Base-by-base conservation (phyloP, 2,888 invertebrate species). In the Therioaphis trifolii region DNA sequence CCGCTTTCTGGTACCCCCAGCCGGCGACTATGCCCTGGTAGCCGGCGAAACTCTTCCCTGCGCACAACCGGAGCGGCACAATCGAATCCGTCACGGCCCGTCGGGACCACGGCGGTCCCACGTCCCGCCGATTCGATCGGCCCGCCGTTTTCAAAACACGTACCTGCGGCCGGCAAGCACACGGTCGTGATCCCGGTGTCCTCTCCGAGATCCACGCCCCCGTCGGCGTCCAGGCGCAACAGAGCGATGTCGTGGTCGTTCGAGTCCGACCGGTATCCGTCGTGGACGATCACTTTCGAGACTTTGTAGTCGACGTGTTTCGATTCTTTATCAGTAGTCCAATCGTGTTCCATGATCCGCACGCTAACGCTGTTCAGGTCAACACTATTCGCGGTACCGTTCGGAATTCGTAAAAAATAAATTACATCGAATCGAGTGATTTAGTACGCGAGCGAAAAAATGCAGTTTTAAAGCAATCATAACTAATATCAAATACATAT, bases 161-260 rank as follows among this genome's bases (percentile, higher is more conserved):
- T n/a, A 85, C 92, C 91, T 82, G 89, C 87, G 0, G 91, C 89
- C 0, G 96, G 94, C 86, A 96, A 89, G 87, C 96, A 96, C 1
- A 94, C 95, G 0, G 96, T 95, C 77, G 93, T 91, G 85, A 95
- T 79, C 4, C 80, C 71, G 7, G 85, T 85, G 68, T 76, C 71
- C 5, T 24, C 82, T 71, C 84, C 85, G 11, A 84, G 80, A 2
- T 85, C 84, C 9, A 84, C 88, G 66, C 88, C 88, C 11, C n/a
- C n/a, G n/a, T 89, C 88, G 78, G 91, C 89, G 84, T 92, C 91
- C 85, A 96, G 88, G 87, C 91, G 92, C 12, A 96, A 88, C 58
- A 96, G 89, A 0, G 95, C 95, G 84, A 96, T 95, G 87, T 96
- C 96, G 87, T 95, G 95, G 88, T 96, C 94, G 87, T 94, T 96